A percentile compares a stretch with the other conserved stretches of the same genome.
phyloP scores from a whole-genome alignment of 2,888 invertebrate species.

The Athrips mouffetella region DNA sequence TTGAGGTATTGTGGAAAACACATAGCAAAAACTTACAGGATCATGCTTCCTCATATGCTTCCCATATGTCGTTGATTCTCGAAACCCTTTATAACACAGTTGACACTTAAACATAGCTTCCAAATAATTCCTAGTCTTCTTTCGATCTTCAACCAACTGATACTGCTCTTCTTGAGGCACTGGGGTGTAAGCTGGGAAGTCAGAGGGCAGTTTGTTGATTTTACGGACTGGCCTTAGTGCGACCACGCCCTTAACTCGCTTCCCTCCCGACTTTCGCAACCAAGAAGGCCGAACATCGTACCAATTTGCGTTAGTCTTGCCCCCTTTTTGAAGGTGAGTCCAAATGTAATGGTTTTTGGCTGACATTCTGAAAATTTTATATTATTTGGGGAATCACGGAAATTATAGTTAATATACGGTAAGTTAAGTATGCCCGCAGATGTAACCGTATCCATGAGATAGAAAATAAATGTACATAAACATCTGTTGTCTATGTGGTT shows the following conservation, averaged over 20 bases:
- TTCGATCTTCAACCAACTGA: slow-evolving; percentile 44
- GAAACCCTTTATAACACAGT: slow-evolving; percentile 57
- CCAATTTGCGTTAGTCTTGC: slow-evolving; percentile 42
- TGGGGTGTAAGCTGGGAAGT: slow-evolving; percentile 49
- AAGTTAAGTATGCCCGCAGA: no score
- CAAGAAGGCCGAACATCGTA: slow-evolving; percentile 45
- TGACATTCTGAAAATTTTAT: slow-evolving; percentile 40
- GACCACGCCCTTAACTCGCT: slow-evolving; percentile 26
- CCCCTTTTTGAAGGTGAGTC: slow-evolving; percentile 48
- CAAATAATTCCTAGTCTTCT: slow-evolving; percentile 51
- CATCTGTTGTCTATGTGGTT: no score
- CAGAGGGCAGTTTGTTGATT: slow-evolving; percentile 41
- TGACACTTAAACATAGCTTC: slow-evolving; percentile 57
- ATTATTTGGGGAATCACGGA: no score
- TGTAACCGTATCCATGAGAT: no score
- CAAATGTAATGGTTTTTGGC: slow-evolving; percentile 63
- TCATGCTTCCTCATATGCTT: slow-evolving; percentile 70
- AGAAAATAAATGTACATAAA: no score
- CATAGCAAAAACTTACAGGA: slow-evolving; percentile 44
- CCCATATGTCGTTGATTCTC: slow-evolving; percentile 46
- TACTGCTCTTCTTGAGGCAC: slow-evolving; percentile 62
- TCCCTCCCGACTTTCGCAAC: slow-evolving; percentile 42
- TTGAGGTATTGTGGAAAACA: not conserved
- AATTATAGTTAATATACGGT: no score
- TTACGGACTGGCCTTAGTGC: slow-evolving; percentile 35